Evolutionary conservation across 2,888 invertebrate genomes (phyloP).

Genomic region (Morinoia aosen): DNA sequence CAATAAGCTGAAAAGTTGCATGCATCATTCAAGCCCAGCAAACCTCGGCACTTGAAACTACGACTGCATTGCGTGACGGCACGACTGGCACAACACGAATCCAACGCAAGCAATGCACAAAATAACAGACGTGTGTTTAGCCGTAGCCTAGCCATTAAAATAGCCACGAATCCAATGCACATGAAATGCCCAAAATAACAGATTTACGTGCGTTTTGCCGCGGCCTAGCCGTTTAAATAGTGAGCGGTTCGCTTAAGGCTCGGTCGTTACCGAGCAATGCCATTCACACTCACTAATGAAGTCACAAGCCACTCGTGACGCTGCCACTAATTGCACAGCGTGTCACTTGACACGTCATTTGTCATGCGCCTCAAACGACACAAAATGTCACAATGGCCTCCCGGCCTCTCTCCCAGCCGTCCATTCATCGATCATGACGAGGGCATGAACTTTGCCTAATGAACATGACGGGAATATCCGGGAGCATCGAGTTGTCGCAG

Average conservation of each 20-base stretch:
- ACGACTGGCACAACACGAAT: no score
- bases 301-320: slow-evolving; percentile 28
- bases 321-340: neutral
- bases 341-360: slow-evolving; percentile 25
- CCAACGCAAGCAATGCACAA: no score
- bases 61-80: no score
- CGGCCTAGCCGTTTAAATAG: neutral
- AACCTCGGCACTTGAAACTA: no score
- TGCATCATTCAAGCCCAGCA: no score
- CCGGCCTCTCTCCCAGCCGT: neutral
- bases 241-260: neutral
- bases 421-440: neutral
- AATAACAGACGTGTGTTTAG: no score
- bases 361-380: slow-evolving; percentile 10
- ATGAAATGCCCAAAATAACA: neutral
- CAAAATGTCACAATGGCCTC: neutral
- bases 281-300: slow-evolving; percentile 29
- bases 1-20: no score
- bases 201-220: neutral
- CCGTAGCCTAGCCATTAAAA: no score
- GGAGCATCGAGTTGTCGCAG: neutral
- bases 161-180: no score
- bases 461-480: neutral
- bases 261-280: neutral
- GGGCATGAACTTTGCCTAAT: no score